Evolutionary conservation across 2,113 vertebrate genomes (phyloP).

Genomic region (Calidris pugnax): DNA sequence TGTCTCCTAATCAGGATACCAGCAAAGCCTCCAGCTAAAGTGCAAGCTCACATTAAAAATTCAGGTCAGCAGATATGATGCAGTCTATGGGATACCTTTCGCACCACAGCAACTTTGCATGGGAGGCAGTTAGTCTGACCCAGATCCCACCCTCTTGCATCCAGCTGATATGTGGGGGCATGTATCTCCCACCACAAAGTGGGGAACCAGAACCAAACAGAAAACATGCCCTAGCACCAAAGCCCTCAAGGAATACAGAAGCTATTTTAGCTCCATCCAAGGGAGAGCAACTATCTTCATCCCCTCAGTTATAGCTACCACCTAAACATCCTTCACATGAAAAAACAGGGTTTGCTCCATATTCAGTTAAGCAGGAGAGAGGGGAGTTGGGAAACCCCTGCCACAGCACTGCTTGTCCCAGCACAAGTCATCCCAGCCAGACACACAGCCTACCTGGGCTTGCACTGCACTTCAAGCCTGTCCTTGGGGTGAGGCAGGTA

Average conservation of each 20-base stretch:
- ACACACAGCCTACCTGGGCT: not conserved
- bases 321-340: not conserved
- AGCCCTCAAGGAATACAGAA: not conserved
- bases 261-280: not conserved
- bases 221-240: fast-evolving
- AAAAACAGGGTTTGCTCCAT: not conserved
- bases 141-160: not conserved
- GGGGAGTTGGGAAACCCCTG: fast-evolving
- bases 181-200: fast-evolving
- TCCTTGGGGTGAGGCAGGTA: fast-evolving
- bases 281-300: not conserved
- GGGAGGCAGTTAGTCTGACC: not conserved
- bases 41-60: not conserved
- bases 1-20: not conserved
- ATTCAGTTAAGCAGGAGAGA: not conserved
- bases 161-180: not conserved
- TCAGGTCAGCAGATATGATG: not conserved
- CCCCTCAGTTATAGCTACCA: not conserved
- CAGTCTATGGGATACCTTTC: not conserved
- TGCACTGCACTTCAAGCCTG: fast-evolving
- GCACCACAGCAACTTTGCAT: fast-evolving
- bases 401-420: not conserved
- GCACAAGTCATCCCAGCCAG: fast-evolving
- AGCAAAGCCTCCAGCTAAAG: not conserved
- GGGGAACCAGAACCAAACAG: not conserved